phyloP scores from a whole-genome alignment of 1,140 invertebrate species.

The Pseudobourletiella spinata region DNA sequence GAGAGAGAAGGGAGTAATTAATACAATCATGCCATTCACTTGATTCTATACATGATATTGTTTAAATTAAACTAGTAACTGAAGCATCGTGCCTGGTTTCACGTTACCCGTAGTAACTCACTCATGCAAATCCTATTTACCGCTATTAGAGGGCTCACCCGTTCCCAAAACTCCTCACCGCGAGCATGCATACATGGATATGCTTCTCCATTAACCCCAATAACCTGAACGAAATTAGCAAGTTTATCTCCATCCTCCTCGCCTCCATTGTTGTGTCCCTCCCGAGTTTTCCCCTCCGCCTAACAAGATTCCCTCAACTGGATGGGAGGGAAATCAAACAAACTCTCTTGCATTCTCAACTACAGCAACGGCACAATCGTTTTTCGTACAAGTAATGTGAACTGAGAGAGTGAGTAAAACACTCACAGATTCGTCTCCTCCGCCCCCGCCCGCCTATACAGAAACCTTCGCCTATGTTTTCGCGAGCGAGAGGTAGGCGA shows the following conservation, averaged over 20 bases:
- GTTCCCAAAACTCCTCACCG: not conserved
- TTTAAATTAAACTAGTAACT: conserved; percentile 24
- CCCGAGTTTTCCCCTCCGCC: not conserved
- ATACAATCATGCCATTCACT: conserved; percentile 29
- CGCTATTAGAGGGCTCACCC: not conserved
- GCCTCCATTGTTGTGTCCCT: not conserved
- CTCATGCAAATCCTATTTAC: conserved; percentile 10
- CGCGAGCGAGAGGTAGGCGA: no score
- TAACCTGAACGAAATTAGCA: conserved; percentile 2
- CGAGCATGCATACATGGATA: not conserved
- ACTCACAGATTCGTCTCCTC: no score
- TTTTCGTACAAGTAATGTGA: no score
- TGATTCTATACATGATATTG: conserved; percentile 18
- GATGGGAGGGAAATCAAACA: no score
- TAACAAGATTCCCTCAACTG: no score
- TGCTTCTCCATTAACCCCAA: conserved; percentile 7
- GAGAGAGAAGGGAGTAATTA: conserved; percentile 21
- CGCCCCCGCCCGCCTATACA: no score
- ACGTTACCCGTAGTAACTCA: conserved; percentile 11
- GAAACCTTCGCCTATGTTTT: no score
- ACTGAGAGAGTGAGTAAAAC: no score
- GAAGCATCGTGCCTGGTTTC: conserved; percentile 12
- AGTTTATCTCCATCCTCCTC: not conserved
- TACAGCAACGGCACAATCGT: no score
- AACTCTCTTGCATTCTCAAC: no score